These are phyloP conservation scores for Cataglyphis hispanica DNA, from an alignment of 1,140 invertebrate genomes.

Conservation along the genomic window DNA sequence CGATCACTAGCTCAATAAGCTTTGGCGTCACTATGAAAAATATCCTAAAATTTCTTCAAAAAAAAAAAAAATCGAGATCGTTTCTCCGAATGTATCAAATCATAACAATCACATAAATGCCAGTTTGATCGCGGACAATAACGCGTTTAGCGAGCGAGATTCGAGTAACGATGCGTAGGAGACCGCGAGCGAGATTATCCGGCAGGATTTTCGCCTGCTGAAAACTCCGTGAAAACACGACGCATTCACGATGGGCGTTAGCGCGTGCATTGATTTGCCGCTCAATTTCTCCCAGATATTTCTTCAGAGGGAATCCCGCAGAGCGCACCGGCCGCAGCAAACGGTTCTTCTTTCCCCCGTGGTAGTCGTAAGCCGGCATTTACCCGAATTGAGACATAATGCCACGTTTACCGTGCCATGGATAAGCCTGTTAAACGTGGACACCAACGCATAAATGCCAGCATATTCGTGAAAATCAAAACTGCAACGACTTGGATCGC, in stretches of 20 bases:
- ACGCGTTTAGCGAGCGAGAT: slow-evolving; percentile 41
- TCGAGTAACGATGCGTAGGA: slow-evolving; percentile 46
- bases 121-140: slow-evolving; percentile 25
- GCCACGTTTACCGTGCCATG: slow-evolving; percentile 45
- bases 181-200: slow-evolving; percentile 67
- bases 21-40: neutral
- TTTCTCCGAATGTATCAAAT: neutral
- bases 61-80: slow-evolving; percentile 4
- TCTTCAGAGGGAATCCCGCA: slow-evolving; percentile 50
- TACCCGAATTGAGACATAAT: slow-evolving; percentile 75
- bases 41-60: neutral
- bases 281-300: slow-evolving; percentile 76
- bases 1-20: neutral
- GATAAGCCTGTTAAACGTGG: slow-evolving; percentile 75
- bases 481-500: slow-evolving; percentile 24
- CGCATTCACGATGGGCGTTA: slow-evolving; percentile 71
- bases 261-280: slow-evolving; percentile 75
- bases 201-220: slow-evolving; percentile 58
- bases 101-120: slow-evolving; percentile 6
- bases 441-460: slow-evolving; percentile 37
- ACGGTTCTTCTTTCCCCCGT: slow-evolving; percentile 6
- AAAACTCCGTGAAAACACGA: slow-evolving; percentile 70
- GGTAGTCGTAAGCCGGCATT: slow-evolving; percentile 70
- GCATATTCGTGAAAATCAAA: slow-evolving; percentile 53
- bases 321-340: slow-evolving; percentile 41